Base-by-base conservation (phyloP, 1,140 invertebrate species). In the Tetranychus cinnabarinus region DNA sequence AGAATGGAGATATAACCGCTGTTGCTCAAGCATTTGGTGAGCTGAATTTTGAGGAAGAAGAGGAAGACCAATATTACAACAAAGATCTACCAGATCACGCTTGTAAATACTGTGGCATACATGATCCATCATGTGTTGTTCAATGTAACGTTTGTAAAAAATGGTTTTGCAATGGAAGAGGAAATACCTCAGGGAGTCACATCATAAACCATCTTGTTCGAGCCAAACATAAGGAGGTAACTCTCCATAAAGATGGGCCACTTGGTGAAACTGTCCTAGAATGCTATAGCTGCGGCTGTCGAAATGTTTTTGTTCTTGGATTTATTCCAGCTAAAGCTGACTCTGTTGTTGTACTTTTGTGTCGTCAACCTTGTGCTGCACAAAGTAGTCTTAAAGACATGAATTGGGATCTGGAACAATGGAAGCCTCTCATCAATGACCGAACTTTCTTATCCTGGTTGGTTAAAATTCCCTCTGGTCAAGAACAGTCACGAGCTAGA, bases 271-370 rank as follows among this genome's bases (percentile, higher is more conserved):
- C 95, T 2, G 80, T 96, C 56, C 75, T 99, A 36, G 96, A 99
- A 73, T 99, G 96, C 72, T 99, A 98, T 73, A 92, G 91, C 15
- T 99, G 96, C 77, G 95, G 90, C 35, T 90, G 91, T 52, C 79
- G 89, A 56, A 96, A 96, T 75, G 91, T 98, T 0, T 98, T 99
- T 76, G 84, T 97, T 35, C 77, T 99, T 55, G 96, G 96, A 58
- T 99, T 97, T 71, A 97, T 99, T 68, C 95, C 95, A 3, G 93
- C 95, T 12, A 98, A 98, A 76, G 91, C 93, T 8, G 95, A 98
- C 73, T 96, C 91, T 1, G 92, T 98, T 48, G 95, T 99, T n/a
- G 92, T 98, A 1, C 73, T 99, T 55, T 76, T 99, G 1, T 99
- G 96, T 70, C 80, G 95, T 2, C 89, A 97, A 75, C 95, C 95